A percentile compares a stretch with the other conserved stretches of the same genome.
phyloP scores from a whole-genome alignment of 2,888 invertebrate genomes.

The Nymphalis c-album region DNA sequence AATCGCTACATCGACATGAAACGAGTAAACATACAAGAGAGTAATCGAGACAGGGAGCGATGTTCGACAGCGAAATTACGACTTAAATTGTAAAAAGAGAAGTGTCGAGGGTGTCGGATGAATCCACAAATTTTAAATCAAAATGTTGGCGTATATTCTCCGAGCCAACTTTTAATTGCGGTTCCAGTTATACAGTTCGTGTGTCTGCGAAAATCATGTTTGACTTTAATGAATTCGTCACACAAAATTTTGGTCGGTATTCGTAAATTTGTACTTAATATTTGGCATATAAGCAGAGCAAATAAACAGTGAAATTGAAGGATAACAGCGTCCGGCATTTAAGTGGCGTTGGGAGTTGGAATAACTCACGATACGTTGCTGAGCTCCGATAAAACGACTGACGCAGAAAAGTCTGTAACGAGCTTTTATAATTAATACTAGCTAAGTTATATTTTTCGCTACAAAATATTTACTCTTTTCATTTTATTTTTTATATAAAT shows the following conservation, averaged over 20 bases:
- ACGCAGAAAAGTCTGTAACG: constrained; percentile 22
- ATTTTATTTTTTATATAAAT: background rate
- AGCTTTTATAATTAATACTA: constrained; percentile 31
- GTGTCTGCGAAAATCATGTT: constrained; percentile 65
- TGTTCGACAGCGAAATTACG: constrained; percentile 28
- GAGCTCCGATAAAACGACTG: constrained; percentile 24
- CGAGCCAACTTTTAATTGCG: constrained; percentile 77
- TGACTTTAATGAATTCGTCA: constrained; percentile 72
- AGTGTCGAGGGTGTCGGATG: constrained; percentile 21
- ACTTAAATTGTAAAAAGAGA: constrained; percentile 36
- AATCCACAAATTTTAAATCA: constrained; percentile 73
- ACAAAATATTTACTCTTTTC: constrained; percentile 7
- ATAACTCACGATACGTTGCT: constrained; percentile 27
- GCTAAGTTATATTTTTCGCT: constrained; percentile 5
- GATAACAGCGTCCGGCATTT: constrained; percentile 38
- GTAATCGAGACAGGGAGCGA: constrained; percentile 5
- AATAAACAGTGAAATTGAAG: constrained; percentile 48
- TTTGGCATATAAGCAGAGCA: constrained; percentile 49
- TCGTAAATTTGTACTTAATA: constrained; percentile 50
- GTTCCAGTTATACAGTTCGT: constrained; percentile 66
- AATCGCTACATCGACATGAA: background rate
- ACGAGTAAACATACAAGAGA: background rate
- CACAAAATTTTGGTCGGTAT: constrained; percentile 54
- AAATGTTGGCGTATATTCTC: constrained; percentile 71
- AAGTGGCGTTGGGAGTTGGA: constrained; percentile 30